Conservation (phyloP, 1,140 invertebrate species). For the Heliconius hermathena region DNA sequence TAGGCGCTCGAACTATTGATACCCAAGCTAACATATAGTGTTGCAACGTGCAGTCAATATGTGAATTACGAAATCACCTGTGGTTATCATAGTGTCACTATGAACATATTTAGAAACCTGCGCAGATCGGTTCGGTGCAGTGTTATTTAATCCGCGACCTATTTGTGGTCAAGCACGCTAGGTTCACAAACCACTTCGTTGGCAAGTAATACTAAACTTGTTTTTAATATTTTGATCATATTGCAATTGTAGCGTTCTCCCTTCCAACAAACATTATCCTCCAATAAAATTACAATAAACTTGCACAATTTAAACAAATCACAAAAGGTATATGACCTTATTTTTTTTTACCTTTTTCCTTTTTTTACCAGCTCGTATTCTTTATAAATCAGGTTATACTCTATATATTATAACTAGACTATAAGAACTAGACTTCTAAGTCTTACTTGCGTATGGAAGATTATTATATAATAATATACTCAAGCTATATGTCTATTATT, state of each 20-base stretch:
- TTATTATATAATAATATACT: too few species aligned
- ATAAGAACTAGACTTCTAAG: too few species aligned
- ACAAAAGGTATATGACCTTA: not conserved
- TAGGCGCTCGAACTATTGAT: conserved; percentile 5
- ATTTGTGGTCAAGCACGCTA: conserved; percentile 72
- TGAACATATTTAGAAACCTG: conserved; percentile 79
- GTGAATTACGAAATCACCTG: conserved; percentile 62
- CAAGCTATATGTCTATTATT: too few species aligned
- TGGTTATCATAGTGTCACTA: conserved; percentile 62
- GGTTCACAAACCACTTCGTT: conserved; percentile 46
- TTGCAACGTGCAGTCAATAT: conserved; percentile 41
- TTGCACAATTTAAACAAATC: not conserved
- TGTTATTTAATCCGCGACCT: conserved; percentile 78
- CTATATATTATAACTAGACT: too few species aligned
- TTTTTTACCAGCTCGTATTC: too few species aligned
- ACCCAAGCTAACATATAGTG: conserved; percentile 26
- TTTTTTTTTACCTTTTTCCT: not conserved
- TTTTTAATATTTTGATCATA: conserved; percentile 29
- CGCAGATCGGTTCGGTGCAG: conserved; percentile 61
- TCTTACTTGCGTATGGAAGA: too few species aligned
- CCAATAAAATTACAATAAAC: not conserved
- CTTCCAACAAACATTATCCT: not conserved
- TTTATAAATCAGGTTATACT: too few species aligned
- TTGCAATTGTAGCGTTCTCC: not conserved
- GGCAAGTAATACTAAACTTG: conserved; percentile 52